Evolutionary conservation across 2,797 vertebrate species (phyloP), one percentile per base, ranked within the genome.

Genomic region (Schizopygopsis malacanthus): DNA sequence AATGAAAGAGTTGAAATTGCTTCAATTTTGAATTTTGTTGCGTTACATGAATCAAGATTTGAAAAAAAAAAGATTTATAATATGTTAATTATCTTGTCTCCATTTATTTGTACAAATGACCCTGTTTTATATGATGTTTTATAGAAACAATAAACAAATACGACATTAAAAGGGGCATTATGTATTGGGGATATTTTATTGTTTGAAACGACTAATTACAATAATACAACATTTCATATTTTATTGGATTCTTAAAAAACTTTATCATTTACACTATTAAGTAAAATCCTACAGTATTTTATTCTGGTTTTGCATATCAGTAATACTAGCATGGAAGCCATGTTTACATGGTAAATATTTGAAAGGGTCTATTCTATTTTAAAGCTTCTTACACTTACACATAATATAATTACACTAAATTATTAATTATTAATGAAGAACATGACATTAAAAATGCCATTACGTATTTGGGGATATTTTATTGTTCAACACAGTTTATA

Each of bases 91-190:
- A 28, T 69, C 20, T 41, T 59, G 13, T 71, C 16, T 61, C 11
- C 25, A 37, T 79, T 59, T 71, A 85, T 71, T 54, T 84, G 83
- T 67, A 39, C 61, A 54, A 54, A 70, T 39, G 11, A 81, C 28
- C 7, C 3, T 47, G 81, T 85, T 81, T 81, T 85, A 41, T 80
- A 85, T 73, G 2, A 63, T 73, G 7, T 85, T 85, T 81, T 85
- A 81, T 85, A 85, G 33, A 63, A 73, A 73, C 28, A 85, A 52
- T 79, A 81, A 80, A 85, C 33, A 73, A 61, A 67, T 10, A 79
- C 37, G 39, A 56, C 12, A 56, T 65, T 61, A 4, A 81, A 70
- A 54, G 70, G 15, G 37, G 13, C 8, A 71, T 75, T 33, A 54
- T 67, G 16, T 25, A 5, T 61, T 28, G 28, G 4, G 12, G 4